Base-by-base conservation (phyloP, 2,113 vertebrate genomes). In the Pardalotus punctatus region DNA sequence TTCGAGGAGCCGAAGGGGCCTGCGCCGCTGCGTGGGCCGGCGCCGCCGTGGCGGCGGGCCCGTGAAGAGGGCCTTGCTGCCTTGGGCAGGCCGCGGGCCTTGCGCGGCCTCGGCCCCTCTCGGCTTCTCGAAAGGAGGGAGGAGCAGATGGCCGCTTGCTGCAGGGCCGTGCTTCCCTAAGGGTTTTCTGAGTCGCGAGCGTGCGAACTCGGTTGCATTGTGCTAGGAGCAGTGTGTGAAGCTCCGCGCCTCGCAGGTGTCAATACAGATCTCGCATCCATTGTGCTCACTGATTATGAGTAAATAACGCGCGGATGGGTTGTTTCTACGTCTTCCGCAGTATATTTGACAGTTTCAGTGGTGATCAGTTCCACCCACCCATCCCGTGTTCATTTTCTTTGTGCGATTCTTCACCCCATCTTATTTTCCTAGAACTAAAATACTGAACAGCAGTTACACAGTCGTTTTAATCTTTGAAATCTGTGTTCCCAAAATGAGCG, bases 271-370 rank as follows among this genome's bases (percentile, higher is more conserved):
- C 16, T 35, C 16, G 8, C 19, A 16, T 12, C 89, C 45, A 15
- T 86, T 83, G 86, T 86, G 69, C 40, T 43, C 36, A 19, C 24
- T 14, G 60, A 17, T 84, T 22, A 36, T 11, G 29, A 8, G 24
- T 58, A 70, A 50, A 67, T 43, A n/a, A 14, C 1, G n/a, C 54
- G 18, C 2, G n/a, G 61, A 16, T 70, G 11, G 43, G 5, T 22
- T 4, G 50, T 69, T 77, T 6, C 11, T 54, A 2, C 3, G 5
- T 6, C 25, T 18, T 47, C 4, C 0, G 3, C 40, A 5, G 4
- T 12, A 3, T 40, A 50, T 58, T 20, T 29, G 43, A 20, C 14
- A 3, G 27, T 48, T 82, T 65, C 27, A 9, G 4, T 9, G 70
- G 21, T 76, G 62, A 22, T 61, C 11, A 6, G 19, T 42, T n/a